Evolutionary conservation across 2,888 invertebrate species (phyloP), one percentile per base, ranked within the genome.

Genomic region (Eulithis prunata): DNA sequence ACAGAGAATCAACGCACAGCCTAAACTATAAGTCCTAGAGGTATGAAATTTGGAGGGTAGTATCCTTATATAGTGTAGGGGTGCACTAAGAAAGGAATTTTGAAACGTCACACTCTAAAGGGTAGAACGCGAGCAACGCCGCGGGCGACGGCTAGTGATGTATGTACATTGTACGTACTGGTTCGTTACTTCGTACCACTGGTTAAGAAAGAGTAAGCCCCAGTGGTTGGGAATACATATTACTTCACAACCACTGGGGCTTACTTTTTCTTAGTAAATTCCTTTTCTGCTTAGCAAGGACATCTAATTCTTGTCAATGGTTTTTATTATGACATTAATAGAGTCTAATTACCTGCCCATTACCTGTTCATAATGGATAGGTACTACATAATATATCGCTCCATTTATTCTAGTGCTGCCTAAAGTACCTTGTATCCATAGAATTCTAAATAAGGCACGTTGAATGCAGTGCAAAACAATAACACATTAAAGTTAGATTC

Each of bases 391-490:
- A 11, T 28, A 0, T 5, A 21, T 8, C 13, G 32, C 45, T 36
- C 32, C n/a, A 47, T 32, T 53, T 56, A 56, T 52, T 57, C 56
- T 28, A 6, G 12, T 12, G 51, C 7, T 28, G 65, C 41, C 14
- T 38, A 28, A 38, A 59, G 62, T 55, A 63, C 43, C 46, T 7
- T 28, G 45, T 46, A 4, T 14, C 12, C 52, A 47, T 53, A 7
- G 66, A 57, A 63, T 63, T 52, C 64, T 65, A 63, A 59, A 68
- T 72, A 69, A 38, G 64, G 68, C 45, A 49, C 11, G 21, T 14
- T 63, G 52, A 64, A 62, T 71, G 73, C 68, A 70, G 66, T 65
- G 55, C 38, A 56, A 62, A 68, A 71, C 73, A 71, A 73, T 73
- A 62, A 64, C 55, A 46, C 62, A 41, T 41, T 41, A 41, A 41